phyloP scores from a whole-genome alignment of 2,888 invertebrate genomes.

The Polietes domitor region DNA sequence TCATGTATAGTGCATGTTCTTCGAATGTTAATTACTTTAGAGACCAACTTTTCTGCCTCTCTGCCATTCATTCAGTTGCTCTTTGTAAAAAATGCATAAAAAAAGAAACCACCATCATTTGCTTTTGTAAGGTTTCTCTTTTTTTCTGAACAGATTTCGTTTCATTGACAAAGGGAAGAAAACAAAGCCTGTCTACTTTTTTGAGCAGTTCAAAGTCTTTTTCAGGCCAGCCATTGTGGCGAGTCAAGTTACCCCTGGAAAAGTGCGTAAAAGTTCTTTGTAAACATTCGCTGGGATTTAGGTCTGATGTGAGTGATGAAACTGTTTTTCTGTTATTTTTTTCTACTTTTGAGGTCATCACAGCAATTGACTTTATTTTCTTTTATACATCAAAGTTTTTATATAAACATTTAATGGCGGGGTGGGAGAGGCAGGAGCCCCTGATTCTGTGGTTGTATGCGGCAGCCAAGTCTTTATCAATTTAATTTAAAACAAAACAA shows the following conservation, averaged over 20 bases:
- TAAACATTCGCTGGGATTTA: slow-evolving; percentile 29
- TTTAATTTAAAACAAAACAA: slow-evolving; percentile 33
- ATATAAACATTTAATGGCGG: slow-evolving; percentile 16
- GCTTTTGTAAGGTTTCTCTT: slow-evolving; percentile 15
- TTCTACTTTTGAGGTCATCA: slow-evolving; percentile 59
- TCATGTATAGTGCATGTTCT: too few relatives aligned
- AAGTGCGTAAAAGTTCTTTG: slow-evolving; percentile 39
- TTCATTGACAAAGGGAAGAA: not conserved
- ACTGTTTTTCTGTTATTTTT: slow-evolving; percentile 16
- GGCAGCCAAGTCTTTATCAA: slow-evolving; percentile 49
- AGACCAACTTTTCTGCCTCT: not conserved
- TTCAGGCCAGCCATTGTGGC: too few relatives aligned
- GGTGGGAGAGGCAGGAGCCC: not conserved
- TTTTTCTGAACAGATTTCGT: not conserved
- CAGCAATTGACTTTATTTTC: slow-evolving; percentile 63
- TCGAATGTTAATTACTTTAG: not conserved
- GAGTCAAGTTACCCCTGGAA: not conserved
- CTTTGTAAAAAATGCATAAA: not conserved
- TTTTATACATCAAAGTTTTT: slow-evolving; percentile 7
- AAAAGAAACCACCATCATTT: not conserved
- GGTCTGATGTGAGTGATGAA: slow-evolving; percentile 11
- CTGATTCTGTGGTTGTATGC: slow-evolving; percentile 15
- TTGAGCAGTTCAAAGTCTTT: slow-evolving; percentile 18
- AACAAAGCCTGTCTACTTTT: not conserved
- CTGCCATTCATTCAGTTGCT: not conserved